Evolutionary conservation across 2,888 invertebrate species (phyloP).

Genomic region (Leptinotarsa rubiginosa): DNA sequence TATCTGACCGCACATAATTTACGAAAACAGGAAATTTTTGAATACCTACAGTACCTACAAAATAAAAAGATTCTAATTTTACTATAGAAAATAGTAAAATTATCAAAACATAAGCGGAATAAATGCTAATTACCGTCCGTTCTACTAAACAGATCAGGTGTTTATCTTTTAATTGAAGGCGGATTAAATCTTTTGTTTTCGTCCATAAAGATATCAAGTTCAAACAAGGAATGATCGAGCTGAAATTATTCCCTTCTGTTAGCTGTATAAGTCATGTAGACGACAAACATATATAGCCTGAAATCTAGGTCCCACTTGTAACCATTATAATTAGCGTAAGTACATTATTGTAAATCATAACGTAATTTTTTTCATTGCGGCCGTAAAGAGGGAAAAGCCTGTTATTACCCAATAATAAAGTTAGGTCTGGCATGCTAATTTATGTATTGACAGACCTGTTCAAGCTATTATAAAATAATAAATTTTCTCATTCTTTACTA

Average conservation of each 20-base stretch:
- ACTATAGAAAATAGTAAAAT: no score
- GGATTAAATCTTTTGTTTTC: not conserved
- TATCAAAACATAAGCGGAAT: not conserved
- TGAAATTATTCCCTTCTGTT: not conserved
- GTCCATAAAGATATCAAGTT: not conserved
- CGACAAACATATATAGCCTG: constrained; percentile 2
- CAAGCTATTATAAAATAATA: constrained; percentile 17
- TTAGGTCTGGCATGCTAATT: constrained; percentile 13
- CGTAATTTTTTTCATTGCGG: not conserved
- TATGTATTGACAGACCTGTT: constrained; percentile 18
- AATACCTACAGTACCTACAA: no score
- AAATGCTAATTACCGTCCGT: not conserved
- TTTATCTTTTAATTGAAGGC: not conserved
- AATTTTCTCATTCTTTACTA: constrained; percentile 16
- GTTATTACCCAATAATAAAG: constrained; percentile 21
- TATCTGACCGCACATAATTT: constrained; percentile 35
- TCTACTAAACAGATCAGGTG: not conserved
- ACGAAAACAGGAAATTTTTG: no score
- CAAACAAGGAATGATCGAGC: not conserved
- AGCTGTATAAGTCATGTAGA: not conserved
- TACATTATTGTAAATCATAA: constrained; percentile 15
- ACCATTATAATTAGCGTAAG: constrained; percentile 11
- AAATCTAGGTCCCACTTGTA: constrained; percentile 13
- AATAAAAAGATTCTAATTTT: no score
- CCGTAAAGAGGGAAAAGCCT: constrained; percentile 13